A percentile compares a stretch with the other conserved stretches of the same genome.
Conservation (phyloP, 2,113 vertebrate species). For the Cinclus cinclus region DNA sequence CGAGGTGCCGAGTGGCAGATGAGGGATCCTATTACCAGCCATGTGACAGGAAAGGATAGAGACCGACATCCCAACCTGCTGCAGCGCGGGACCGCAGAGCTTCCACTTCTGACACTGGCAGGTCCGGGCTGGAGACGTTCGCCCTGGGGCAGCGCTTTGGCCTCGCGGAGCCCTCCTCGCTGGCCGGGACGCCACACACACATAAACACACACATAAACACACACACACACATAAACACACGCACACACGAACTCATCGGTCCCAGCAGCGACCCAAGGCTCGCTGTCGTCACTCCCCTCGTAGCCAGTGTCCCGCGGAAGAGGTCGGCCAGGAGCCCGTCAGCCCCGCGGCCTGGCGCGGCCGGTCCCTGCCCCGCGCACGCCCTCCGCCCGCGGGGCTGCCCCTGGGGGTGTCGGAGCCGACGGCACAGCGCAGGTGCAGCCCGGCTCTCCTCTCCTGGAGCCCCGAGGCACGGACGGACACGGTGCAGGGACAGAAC, state of each 20-base stretch:
- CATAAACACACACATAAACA: not conserved
- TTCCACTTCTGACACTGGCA: not conserved
- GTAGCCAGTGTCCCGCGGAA: not conserved
- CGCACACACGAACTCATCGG: not conserved
- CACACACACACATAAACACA: not conserved
- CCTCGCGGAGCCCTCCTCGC: not conserved
- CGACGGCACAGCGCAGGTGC: not conserved
- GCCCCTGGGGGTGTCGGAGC: rapidly evolving
- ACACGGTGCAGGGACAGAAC: rapidly evolving
- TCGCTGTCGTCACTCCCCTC: not conserved
- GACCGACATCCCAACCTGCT: constrained; percentile 55
- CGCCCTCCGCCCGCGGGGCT: not conserved
- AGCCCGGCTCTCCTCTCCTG: no score
- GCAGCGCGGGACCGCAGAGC: not conserved
- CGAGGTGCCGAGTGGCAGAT: constrained; percentile 67
- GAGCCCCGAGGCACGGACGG: not conserved
- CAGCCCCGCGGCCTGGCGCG: not conserved
- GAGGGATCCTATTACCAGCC: constrained; percentile 66
- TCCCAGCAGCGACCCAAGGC: not conserved
- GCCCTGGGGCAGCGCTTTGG: not conserved
- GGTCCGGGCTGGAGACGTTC: not conserved
- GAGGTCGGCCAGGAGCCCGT: not conserved
- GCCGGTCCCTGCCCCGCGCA: not conserved
- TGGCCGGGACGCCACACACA: not conserved
- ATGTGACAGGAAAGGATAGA: constrained; percentile 69